Base-by-base conservation (phyloP, 2,113 vertebrate genomes). In the Upupa epops region DNA sequence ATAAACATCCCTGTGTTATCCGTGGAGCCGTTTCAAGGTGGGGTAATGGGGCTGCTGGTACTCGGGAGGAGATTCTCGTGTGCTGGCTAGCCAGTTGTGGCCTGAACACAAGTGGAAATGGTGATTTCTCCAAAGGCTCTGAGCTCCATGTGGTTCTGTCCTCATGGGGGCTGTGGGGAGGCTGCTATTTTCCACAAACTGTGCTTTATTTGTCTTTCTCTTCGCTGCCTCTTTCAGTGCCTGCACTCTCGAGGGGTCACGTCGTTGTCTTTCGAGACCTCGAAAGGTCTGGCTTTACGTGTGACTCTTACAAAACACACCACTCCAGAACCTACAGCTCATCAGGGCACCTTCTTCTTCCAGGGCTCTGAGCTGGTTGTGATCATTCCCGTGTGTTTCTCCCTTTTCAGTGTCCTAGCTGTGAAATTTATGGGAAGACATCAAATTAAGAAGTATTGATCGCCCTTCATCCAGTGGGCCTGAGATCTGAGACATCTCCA, bases 201-300 rank as follows among this genome's bases (percentile, higher is more conserved):
- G 19, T 45, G 73, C 77, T 96, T 97, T 93, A 66, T 94, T 97
- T 96, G 91, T 93, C 79, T 94, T 76, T 93, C 71, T 92, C 51
- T 73, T 49, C 64, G 71, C 80, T 90, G 78, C 86, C 96, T 95
- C 90, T 82, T 88, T 93, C 96, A 95, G 59, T 94, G 82, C 64
- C 80, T 96, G 90, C 88, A 95, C 93, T 96, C 96, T 93, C 96
- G 52, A 58, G 81, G 81, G 94, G 93, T 84, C 79, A n/a, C 12
- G 60, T 86, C 93, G 96, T 90, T 95, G 93, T 97, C 95, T 97
- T 96, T 94, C 86, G 86, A 96, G 95, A 96, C 96, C 93, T 92
- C 88, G 84, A 88, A 94, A 93, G 52, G 84, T 91, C 71, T 83
- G 93, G 93, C n/a, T 89, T 95, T 95, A 80, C 89, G 86, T 96